Base-by-base conservation (phyloP, 2,113 vertebrate species). In the Perca fluviatilis region DNA sequence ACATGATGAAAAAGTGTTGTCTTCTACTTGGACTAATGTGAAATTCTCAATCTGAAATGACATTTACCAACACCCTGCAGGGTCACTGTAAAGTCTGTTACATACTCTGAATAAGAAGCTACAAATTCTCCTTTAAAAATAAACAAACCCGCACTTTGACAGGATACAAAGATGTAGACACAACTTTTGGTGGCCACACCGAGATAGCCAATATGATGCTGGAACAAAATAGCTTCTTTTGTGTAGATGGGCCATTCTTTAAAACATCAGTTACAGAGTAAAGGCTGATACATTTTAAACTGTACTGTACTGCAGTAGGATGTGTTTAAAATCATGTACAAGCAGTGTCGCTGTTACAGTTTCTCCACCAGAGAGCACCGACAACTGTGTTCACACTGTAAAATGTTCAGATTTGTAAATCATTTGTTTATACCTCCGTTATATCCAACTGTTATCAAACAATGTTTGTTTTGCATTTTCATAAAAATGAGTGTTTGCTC, bases 1-100 rank as follows among this genome's bases (percentile, higher is more conserved):
- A 56, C 73, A 50, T 75, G 27, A 50, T 69, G 57, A 86, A 75
- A 57, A 61, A 63, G 46, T 4, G 0, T 51, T 0, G 4, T 46
- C 15, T 65, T 74, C 71, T 30, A 62, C 30, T 21, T 13, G 33
- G 6, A 33, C 33, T 33, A 33, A 33, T 33, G 33, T 6, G 33
- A 33, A 33, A 33, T 33, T 33, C 33, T 33, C 33, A 33, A 15
- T 43, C 21, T 70, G 33, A 65, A 30, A 71, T 61, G 0, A 70
- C 5, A 60, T 23, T 62, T 19, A 30, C 46, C 43, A 58, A 40
- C 62, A 70, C 23, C 4, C 57, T 68, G 61, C 27, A 30, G 47
- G 9, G 14, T 47, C 36, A n/a, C 36, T 16, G 46, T 11, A 60
- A 40, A 56, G 54, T 74, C 74, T 61, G 19, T 54, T 66, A 70